phyloP scores from a whole-genome alignment of 2,797 vertebrate genomes.

The Muscicapa striata region DNA sequence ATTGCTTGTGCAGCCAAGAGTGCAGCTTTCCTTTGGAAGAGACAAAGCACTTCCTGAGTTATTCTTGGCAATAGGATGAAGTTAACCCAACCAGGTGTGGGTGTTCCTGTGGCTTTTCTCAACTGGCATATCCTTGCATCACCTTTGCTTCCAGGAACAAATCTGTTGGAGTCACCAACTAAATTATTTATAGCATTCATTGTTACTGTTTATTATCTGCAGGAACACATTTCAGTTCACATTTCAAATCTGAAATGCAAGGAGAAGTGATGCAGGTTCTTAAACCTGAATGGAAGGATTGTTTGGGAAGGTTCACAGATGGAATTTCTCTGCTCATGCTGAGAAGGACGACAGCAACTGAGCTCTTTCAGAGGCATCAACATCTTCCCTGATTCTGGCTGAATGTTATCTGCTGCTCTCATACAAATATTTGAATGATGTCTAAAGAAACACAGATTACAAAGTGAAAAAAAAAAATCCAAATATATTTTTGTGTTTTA shows the following conservation, averaged over 20 bases:
- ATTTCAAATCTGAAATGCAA: slow-evolving; percentile 22
- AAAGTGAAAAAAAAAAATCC: background rate
- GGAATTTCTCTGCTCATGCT: background rate
- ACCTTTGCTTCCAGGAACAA: slow-evolving; percentile 11
- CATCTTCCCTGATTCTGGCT: background rate
- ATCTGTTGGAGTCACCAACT: background rate
- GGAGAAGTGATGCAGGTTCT: background rate
- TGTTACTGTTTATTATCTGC: slow-evolving; percentile 23
- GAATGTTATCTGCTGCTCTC: background rate
- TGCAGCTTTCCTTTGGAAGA: background rate
- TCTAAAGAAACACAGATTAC: background rate
- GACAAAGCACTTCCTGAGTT: background rate
- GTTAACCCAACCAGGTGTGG: background rate
- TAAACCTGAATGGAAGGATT: background rate
- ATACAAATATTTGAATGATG: background rate
- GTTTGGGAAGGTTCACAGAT: background rate
- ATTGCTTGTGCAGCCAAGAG: background rate
- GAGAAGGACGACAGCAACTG: background rate
- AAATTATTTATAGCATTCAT: background rate
- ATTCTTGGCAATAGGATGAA: background rate
- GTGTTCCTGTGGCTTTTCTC: background rate
- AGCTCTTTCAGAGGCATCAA: background rate
- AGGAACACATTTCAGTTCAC: slow-evolving; percentile 13
- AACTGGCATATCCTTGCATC: background rate
- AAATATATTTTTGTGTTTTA: background rate